Conservation (phyloP, 2,888 invertebrate species). For the Rhingia campestris region DNA sequence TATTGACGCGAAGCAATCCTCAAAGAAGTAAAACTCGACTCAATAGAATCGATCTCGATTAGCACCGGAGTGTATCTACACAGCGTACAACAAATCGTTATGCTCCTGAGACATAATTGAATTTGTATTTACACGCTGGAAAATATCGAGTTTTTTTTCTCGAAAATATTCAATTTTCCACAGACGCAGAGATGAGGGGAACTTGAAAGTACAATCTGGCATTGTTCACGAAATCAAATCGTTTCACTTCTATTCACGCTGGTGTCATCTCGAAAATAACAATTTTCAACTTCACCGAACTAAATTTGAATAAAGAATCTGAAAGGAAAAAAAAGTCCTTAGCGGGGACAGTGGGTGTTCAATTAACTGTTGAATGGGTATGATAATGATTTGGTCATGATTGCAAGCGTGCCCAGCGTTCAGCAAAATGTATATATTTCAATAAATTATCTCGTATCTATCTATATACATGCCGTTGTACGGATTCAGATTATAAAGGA, state of each 20-base stretch:
- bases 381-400: constrained; percentile 19
- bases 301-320: constrained; percentile 5
- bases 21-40: constrained; percentile 43
- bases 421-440: constrained; percentile 17
- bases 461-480: neutral
- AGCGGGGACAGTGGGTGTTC: neutral
- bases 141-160: constrained; percentile 53
- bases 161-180: constrained; percentile 39
- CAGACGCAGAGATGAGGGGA: constrained; percentile 6
- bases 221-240: constrained; percentile 51
- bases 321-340: neutral
- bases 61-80: constrained; percentile 1
- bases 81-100: constrained; percentile 42
- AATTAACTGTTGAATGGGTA: constrained; percentile 13
- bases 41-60: constrained; percentile 31
- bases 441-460: neutral
- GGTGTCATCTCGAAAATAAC: constrained; percentile 41
- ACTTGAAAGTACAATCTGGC: constrained; percentile 6
- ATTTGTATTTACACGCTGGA: constrained; percentile 59
- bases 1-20: constrained; percentile 40
- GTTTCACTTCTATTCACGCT: constrained; percentile 29
- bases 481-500: neutral
- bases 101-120: constrained; percentile 62
- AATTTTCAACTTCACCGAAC: constrained; percentile 57
- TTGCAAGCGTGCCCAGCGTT: constrained; percentile 13